Evolutionary conservation across 2,113 vertebrate genomes (phyloP).

Genomic region (Upupa epops): DNA sequence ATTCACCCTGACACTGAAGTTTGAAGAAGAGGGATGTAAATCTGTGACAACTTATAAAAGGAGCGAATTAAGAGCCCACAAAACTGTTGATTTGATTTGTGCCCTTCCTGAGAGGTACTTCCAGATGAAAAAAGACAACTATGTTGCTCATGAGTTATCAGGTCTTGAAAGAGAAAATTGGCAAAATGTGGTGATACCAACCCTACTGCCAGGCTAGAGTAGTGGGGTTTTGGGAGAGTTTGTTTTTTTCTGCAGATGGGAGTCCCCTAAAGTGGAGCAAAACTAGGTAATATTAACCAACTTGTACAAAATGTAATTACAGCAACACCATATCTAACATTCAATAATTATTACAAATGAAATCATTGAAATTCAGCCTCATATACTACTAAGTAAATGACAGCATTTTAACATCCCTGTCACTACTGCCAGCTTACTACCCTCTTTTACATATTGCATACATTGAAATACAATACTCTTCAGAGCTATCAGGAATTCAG

Average conservation of each 20-base stretch:
- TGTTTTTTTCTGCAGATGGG: not conserved
- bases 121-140: not conserved
- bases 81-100: conserved; percentile 22
- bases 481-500: not conserved
- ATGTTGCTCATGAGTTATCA: not conserved
- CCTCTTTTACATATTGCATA: not conserved
- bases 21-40: conserved; percentile 16
- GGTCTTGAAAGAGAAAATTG: not conserved
- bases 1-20: conserved; percentile 1
- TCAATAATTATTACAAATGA: not conserved
- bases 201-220: not conserved
- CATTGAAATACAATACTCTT: not conserved
- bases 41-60: not conserved
- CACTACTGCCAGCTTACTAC: not conserved
- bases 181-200: not conserved
- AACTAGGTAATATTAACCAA: not conserved
- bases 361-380: conserved; percentile 1
- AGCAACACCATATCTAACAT: not conserved
- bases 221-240: not conserved
- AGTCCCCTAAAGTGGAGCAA: not conserved
- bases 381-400: not conserved
- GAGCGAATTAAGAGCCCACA: conserved; percentile 4
- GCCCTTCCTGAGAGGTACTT: not conserved
- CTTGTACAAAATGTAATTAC: not conserved
- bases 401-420: not conserved